Evolutionary conservation across 2,113 vertebrate genomes (phyloP).

Genomic region (Gavialis gangeticus): DNA sequence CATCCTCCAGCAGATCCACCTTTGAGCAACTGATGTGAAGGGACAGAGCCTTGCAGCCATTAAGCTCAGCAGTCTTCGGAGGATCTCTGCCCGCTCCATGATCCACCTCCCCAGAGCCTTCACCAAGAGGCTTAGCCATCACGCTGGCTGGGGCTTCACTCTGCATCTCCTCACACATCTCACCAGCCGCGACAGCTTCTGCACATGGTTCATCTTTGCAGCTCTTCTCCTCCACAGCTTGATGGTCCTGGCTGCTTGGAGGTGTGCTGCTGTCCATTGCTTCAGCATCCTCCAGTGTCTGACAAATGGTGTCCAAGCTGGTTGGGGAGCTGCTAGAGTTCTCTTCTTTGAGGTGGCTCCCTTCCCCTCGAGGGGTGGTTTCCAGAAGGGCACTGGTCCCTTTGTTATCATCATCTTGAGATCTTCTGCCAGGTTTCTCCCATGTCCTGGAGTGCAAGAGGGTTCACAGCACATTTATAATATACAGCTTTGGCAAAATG

Average conservation of each 20-base stretch:
- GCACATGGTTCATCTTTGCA: neutral
- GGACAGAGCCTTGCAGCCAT: neutral
- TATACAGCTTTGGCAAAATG: neutral
- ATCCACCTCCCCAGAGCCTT: neutral
- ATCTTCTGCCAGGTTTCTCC: neutral
- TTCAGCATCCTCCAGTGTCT: neutral
- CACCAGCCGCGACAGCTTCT: neutral
- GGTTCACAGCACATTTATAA: neutral
- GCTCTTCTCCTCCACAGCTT: neutral
- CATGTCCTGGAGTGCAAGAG: neutral
- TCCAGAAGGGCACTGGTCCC: neutral
- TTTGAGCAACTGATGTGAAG: neutral
- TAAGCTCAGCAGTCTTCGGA: neutral
- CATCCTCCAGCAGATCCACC: neutral
- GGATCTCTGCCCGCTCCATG: too few species aligned
- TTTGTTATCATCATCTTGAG: neutral
- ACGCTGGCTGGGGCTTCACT: neutral
- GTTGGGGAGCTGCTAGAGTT: neutral
- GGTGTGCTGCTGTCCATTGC: neutral
- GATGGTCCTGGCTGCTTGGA: neutral
- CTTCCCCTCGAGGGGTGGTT: neutral
- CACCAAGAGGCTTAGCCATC: neutral
- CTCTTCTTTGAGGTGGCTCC: neutral
- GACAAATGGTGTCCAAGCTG: neutral
- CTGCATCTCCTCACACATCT: neutral